Evolutionary conservation across 2,797 vertebrate genomes (phyloP).

Genomic region (Alauda arvensis): DNA sequence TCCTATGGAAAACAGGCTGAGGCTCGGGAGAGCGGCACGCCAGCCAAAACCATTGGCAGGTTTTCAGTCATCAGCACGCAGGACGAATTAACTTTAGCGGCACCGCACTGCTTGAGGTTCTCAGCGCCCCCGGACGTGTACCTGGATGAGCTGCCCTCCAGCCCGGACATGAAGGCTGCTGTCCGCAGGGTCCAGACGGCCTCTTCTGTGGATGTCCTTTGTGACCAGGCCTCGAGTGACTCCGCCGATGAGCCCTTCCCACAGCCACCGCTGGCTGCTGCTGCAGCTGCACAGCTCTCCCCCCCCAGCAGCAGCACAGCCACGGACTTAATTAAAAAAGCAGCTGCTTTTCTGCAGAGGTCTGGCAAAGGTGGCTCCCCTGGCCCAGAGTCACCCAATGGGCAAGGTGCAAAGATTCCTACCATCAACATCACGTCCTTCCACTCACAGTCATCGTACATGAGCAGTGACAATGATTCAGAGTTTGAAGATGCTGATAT

Average conservation of each 20-base stretch:
- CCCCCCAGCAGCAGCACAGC: slow-evolving; percentile 73
- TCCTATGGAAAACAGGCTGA: slow-evolving; percentile 75
- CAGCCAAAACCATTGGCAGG: slow-evolving; percentile 87
- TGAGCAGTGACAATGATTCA: slow-evolving; percentile 97
- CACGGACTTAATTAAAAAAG: slow-evolving; percentile 90
- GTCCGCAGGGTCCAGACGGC: slow-evolving; percentile 80
- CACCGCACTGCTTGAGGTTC: slow-evolving; percentile 81
- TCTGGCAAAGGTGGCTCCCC: slow-evolving; percentile 82
- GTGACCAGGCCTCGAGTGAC: slow-evolving; percentile 84
- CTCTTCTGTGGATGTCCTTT: slow-evolving; percentile 81
- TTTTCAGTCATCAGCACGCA: slow-evolving; percentile 90
- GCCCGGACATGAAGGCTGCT: slow-evolving; percentile 73
- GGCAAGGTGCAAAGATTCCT: slow-evolving; percentile 77
- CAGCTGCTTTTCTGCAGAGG: slow-evolving; percentile 86
- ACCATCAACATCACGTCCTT: slow-evolving; percentile 79
- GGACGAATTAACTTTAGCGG: slow-evolving; percentile 82
- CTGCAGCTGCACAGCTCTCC: slow-evolving; percentile 59
- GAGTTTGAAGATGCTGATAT: slow-evolving; percentile 95
- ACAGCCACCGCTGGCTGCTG: slow-evolving; percentile 58
- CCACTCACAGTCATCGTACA: slow-evolving; percentile 85
- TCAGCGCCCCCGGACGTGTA: slow-evolving; percentile 93
- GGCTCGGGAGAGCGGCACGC: slow-evolving; percentile 42
- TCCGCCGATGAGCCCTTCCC: slow-evolving; percentile 82
- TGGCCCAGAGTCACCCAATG: slow-evolving; percentile 80
- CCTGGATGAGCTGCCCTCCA: slow-evolving; percentile 83